Conservation (phyloP, 2,113 vertebrate species). For the Hippoglossus stenolepis region DNA sequence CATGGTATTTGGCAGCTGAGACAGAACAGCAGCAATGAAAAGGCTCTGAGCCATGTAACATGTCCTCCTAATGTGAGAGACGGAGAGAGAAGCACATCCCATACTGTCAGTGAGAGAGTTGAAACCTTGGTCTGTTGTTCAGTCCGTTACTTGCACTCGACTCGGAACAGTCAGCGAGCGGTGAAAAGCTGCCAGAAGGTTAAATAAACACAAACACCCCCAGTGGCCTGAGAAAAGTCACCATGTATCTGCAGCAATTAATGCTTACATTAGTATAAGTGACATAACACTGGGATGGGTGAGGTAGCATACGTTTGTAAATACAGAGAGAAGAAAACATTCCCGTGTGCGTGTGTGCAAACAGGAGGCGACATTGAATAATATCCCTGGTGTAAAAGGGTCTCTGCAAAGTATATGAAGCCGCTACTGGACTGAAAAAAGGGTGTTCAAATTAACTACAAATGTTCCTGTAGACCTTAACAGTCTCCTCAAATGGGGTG, state of each 20-base stretch:
- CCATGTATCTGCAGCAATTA: slow-evolving; percentile 25
- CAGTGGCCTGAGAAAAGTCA: background rate
- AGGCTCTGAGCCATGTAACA: slow-evolving; percentile 48
- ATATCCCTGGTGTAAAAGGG: slow-evolving; percentile 6
- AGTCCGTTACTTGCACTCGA: background rate
- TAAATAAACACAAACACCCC: slow-evolving; percentile 33
- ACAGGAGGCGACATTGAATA: background rate
- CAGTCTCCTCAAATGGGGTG: no score
- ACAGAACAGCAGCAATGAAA: slow-evolving; percentile 61
- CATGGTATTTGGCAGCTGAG: slow-evolving; percentile 66
- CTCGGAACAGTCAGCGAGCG: background rate
- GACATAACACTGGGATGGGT: slow-evolving; percentile 33
- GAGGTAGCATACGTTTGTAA: background rate
- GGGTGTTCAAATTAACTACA: no score
- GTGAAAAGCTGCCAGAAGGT: slow-evolving; percentile 6
- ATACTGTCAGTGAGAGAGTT: background rate
- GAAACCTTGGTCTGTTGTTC: slow-evolving; percentile 10
- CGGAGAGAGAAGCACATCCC: slow-evolving; percentile 11
- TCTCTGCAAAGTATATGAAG: background rate
- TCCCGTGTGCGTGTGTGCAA: slow-evolving; percentile 26
- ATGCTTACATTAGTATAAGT: slow-evolving; percentile 23
- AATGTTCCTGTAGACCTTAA: no score
- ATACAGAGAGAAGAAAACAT: slow-evolving; percentile 20
- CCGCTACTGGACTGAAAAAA: background rate
- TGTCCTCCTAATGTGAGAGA: slow-evolving; percentile 34